phyloP scores from a whole-genome alignment of 53 echinoderm and acorn worm genomes.

The Henricia sp. region DNA sequence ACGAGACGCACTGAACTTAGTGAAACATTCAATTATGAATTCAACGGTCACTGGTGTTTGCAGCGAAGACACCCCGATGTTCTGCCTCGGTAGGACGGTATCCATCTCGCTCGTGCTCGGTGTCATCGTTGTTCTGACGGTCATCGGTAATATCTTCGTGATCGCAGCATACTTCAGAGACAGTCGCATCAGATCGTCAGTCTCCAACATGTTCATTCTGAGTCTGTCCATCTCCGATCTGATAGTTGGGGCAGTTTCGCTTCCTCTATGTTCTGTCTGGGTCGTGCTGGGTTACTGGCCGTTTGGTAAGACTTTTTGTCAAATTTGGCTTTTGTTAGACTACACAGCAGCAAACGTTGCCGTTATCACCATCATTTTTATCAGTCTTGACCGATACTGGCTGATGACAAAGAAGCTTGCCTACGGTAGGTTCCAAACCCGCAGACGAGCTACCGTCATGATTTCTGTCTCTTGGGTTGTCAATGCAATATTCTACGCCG shows the following conservation, averaged over 20 bases:
- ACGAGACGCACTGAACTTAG: too few relatives aligned
- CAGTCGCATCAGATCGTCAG: constrained; percentile 63
- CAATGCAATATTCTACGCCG: constrained; percentile 42
- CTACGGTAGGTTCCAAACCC: constrained; percentile 73
- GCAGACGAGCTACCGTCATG: constrained; percentile 39
- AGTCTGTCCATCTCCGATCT: constrained; percentile 83
- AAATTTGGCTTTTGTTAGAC: constrained; percentile 70
- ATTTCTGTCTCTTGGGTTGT: constrained; percentile 57
- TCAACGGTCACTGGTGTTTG: not conserved
- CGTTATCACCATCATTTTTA: constrained; percentile 72
- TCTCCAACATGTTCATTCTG: constrained; percentile 71
- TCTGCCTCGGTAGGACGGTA: constrained; percentile 28
- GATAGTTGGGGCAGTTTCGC: constrained; percentile 64
- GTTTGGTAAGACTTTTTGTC: constrained; percentile 67
- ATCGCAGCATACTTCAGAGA: constrained; percentile 67
- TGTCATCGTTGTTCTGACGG: constrained; percentile 65
- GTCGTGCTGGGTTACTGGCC: constrained; percentile 61
- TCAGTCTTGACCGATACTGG: constrained; percentile 95
- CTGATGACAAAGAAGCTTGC: constrained; percentile 81
- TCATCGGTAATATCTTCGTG: constrained; percentile 74
- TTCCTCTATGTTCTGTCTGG: constrained; percentile 69
- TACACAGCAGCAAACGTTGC: constrained; percentile 69
- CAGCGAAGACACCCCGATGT: constrained; percentile 12
- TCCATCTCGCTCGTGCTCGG: constrained; percentile 7
- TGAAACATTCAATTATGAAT: too few relatives aligned